Evolutionary conservation across 2,797 vertebrate genomes (phyloP).

Genomic region (Zenarchopterus dispar): DNA sequence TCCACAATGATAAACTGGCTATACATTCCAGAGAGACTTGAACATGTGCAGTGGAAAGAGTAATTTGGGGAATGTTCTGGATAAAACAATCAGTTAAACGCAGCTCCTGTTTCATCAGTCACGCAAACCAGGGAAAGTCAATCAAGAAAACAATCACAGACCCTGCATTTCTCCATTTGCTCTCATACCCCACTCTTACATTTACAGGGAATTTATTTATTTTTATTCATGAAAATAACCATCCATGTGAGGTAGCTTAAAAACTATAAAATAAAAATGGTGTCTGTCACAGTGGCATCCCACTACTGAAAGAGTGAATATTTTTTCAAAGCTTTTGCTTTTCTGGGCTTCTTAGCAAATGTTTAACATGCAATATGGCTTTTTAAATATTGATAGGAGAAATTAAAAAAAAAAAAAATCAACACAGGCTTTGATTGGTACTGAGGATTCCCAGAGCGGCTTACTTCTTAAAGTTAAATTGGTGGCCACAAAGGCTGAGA

Average conservation of each 20-base stretch:
- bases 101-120: slow-evolving; percentile 17
- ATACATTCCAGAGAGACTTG: slow-evolving; percentile 11
- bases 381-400: neutral
- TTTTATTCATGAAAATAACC: slow-evolving; percentile 10
- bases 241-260: slow-evolving; percentile 7
- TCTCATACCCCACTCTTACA: neutral
- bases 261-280: slow-evolving; percentile 12
- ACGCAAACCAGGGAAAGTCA: slow-evolving; percentile 18
- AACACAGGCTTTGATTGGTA: neutral
- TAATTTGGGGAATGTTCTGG: slow-evolving; percentile 29
- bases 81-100: slow-evolving; percentile 37
- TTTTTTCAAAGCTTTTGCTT: neutral
- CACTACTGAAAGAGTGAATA: neutral
- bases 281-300: neutral
- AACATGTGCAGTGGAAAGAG: slow-evolving; percentile 6
- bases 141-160: slow-evolving; percentile 22
- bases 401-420: neutral
- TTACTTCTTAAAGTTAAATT: neutral
- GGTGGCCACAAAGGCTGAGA: slow-evolving; percentile 1
- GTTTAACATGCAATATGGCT: slow-evolving; percentile 4
- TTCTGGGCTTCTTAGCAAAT: neutral
- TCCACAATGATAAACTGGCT: slow-evolving; percentile 28
- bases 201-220: slow-evolving; percentile 4
- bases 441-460: neutral
- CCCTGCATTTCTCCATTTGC: slow-evolving; percentile 21